Conservation (phyloP, 2,888 invertebrate genomes). For the Limenitis camilla region DNA sequence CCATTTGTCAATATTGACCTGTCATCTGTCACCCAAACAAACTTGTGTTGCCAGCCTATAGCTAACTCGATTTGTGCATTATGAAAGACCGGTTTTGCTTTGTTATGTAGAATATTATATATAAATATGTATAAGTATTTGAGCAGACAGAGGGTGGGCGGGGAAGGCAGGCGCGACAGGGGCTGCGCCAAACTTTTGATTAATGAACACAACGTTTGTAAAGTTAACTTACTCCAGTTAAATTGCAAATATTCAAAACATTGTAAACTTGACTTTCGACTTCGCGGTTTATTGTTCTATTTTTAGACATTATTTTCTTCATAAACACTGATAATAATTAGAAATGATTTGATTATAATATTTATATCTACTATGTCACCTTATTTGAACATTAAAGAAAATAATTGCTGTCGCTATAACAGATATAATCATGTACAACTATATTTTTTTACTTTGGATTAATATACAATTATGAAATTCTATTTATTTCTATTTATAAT, state of each 20-base stretch:
- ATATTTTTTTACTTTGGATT: too few species aligned
- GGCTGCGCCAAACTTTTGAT: slow-evolving; percentile 73
- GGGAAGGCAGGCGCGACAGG: slow-evolving; percentile 41
- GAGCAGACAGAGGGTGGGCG: slow-evolving; percentile 51
- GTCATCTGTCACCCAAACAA: slow-evolving; percentile 16
- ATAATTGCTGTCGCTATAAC: too few species aligned
- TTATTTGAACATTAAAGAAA: too few species aligned
- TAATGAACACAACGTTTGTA: slow-evolving; percentile 69
- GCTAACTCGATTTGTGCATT: slow-evolving; percentile 30
- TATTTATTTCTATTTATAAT: too few species aligned
- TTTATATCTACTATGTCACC: too few species aligned
- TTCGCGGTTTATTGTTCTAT: slow-evolving; percentile 14
- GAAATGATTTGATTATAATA: too few species aligned
- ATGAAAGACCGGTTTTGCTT: slow-evolving; percentile 44
- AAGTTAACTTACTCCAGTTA: slow-evolving; percentile 63
- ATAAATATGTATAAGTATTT: slow-evolving; percentile 31
- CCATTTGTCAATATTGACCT: slow-evolving; percentile 65
- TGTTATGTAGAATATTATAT: slow-evolving; percentile 23
- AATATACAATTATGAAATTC: too few species aligned
- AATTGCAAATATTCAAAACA: slow-evolving; percentile 63
- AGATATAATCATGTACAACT: too few species aligned
- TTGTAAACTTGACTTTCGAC: slow-evolving; percentile 43
- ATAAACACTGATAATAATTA: neutral
- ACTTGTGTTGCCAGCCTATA: slow-evolving; percentile 43
- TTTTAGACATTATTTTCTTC: slow-evolving; percentile 7